Evolutionary conservation across 2,797 vertebrate species (phyloP).

Genomic region (Sebastes vulpes): DNA sequence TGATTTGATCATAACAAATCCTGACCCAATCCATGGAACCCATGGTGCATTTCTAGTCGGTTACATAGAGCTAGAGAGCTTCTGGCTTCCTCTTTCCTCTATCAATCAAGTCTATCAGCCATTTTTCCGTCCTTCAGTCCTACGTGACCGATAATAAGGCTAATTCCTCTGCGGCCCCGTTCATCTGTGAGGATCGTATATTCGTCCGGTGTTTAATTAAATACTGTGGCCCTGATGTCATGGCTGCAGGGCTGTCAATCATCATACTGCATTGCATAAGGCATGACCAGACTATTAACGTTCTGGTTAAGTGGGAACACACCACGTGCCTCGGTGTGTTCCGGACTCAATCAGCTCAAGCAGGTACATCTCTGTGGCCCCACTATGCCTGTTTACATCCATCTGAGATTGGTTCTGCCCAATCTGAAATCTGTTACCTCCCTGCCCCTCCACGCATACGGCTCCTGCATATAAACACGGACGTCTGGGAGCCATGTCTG

Average conservation of each 20-base stretch:
- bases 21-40: background rate
- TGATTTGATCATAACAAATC: slow-evolving; percentile 18
- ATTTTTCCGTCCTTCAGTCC: background rate
- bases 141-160: slow-evolving; percentile 14
- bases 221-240: slow-evolving; percentile 36
- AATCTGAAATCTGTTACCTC: background rate
- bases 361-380: background rate
- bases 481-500: slow-evolving; percentile 1
- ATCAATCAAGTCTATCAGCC: slow-evolving; percentile 7
- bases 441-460: background rate
- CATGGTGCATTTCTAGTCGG: background rate
- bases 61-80: background rate
- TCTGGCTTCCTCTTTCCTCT: background rate
- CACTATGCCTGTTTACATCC: slow-evolving; percentile 10
- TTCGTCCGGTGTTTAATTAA: slow-evolving; percentile 49
- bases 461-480: background rate
- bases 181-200: slow-evolving; percentile 18
- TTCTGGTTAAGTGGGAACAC: background rate
- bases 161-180: slow-evolving; percentile 22
- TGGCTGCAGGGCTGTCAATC: slow-evolving; percentile 34
- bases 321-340: background rate
- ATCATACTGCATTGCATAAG: background rate
- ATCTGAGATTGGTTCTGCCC: background rate
- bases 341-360: slow-evolving; percentile 27
- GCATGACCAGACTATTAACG: slow-evolving; percentile 28